Base-by-base conservation (phyloP, 1,140 invertebrate species). In the Diabrotica virgifera region DNA sequence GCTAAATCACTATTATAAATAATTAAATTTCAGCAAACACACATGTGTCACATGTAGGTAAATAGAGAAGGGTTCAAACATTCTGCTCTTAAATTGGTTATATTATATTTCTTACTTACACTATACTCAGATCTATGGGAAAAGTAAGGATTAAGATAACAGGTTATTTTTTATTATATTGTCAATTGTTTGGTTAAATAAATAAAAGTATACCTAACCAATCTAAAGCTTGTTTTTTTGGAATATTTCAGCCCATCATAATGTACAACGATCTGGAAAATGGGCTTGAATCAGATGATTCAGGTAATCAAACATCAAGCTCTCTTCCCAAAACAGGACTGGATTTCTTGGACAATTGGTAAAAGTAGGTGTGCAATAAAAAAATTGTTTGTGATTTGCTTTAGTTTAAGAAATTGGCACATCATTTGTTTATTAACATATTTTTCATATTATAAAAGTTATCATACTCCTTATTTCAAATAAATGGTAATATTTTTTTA, bases 311-410 rank as follows among this genome's bases (percentile, higher is more conserved):
- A 36, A 36, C 55, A 9, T 40, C 36, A 12, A 67, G 63, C 52
- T 58, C 52, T 36, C 52, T 76, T 66, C 88, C 88, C 78, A 90
- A 90, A 80, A 90, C 88, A 67, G 89, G 89, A 50, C 86, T 88
- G 67, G 88, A 90, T 73, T 90, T 90, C 76, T 80, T 90, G 59
- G 89, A 90, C 78, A 90, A 87, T 73, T 88, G 86, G 86, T 87
- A 86, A 50, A 54, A 13, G 40, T 36, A 7, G 36, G 11, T 36
- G 6, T 10, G 8, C 4, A 10, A 10, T n/a, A 8, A 10, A 4
- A 8, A 46, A 8, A 46, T 5, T n/a, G 4, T 8, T 46, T 10
- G 8, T 46, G 8, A 10, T 46, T 46, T 10, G n/a, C 8, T 10
- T 46, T 46, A 10, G 40, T 10, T 5, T 46, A 8, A 46, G 4